Evolutionary conservation across 2,888 invertebrate species (phyloP).

Genomic region (Tortrix viridana): DNA sequence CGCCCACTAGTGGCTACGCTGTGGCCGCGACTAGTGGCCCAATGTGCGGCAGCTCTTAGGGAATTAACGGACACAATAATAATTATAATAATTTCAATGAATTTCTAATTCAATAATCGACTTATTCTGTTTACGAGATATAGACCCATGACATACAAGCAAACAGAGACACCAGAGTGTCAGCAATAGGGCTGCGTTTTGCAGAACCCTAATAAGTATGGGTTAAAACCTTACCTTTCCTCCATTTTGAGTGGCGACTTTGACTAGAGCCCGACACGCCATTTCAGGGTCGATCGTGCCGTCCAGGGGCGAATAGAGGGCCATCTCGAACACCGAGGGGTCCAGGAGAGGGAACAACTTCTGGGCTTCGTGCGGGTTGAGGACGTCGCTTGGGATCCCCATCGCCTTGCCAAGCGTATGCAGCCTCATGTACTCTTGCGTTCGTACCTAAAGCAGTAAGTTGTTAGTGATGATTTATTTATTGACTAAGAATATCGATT

Average conservation of each 20-base stretch:
- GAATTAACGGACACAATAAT: too few relatives aligned
- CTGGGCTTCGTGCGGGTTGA: slow-evolving; percentile 89
- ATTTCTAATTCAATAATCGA: too few relatives aligned
- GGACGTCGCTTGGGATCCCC: slow-evolving; percentile 89
- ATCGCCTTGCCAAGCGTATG: slow-evolving; percentile 91
- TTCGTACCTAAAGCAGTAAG: slow-evolving; percentile 82
- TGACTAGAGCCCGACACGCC: slow-evolving; percentile 89
- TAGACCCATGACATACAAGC: too few relatives aligned
- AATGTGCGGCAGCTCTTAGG: too few relatives aligned
- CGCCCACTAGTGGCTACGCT: too few relatives aligned
- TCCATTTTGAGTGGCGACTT: slow-evolving; percentile 88
- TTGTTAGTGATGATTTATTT: neutral
- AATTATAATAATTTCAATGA: too few relatives aligned
- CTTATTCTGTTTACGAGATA: too few relatives aligned
- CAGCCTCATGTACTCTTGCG: slow-evolving; percentile 93
- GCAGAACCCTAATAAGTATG: too few relatives aligned
- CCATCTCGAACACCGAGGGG: slow-evolving; percentile 88
- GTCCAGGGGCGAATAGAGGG: slow-evolving; percentile 91
- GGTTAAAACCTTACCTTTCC: slow-evolving; percentile 83
- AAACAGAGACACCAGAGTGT: too few relatives aligned
- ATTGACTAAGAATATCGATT: neutral
- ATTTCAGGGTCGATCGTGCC: slow-evolving; percentile 94
- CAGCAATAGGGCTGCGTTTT: too few relatives aligned
- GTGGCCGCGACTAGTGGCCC: too few relatives aligned
- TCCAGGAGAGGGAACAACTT: slow-evolving; percentile 91